Conservation (phyloP, 2,113 vertebrate species). For the Eudyptes chrysolophus region DNA sequence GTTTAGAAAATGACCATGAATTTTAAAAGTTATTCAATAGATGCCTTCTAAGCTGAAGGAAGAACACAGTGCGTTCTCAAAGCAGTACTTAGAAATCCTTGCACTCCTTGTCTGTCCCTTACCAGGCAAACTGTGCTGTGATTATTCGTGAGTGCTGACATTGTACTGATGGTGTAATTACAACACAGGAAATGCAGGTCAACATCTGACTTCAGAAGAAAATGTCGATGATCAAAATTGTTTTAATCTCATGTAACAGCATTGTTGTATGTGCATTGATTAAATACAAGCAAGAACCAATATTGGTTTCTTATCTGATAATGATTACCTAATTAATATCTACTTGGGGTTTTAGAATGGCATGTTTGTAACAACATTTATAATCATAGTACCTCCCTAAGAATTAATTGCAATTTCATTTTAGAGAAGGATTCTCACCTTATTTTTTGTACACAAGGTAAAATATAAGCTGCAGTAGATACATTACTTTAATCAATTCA, state of each 20-base stretch:
- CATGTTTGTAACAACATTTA: neutral
- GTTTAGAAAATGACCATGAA: neutral
- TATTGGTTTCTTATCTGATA: neutral
- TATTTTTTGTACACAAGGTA: neutral
- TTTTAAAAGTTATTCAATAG: neutral
- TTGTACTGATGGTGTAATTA: neutral
- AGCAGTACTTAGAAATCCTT: neutral
- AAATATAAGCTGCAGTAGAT: neutral
- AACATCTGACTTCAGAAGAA: neutral
- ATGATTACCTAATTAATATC: neutral
- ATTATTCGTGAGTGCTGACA: neutral
- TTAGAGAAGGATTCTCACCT: neutral
- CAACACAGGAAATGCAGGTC: neutral
- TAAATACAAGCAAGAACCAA: neutral
- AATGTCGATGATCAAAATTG: neutral
- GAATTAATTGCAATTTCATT: neutral
- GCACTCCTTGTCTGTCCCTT: neutral
- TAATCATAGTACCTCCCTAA: neutral
- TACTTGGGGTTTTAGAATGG: neutral
- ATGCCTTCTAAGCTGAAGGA: neutral
- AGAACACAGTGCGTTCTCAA: neutral
- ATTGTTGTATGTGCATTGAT: neutral
- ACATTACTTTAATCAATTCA: neutral
- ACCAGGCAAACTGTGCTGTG: neutral
- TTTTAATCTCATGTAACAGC: neutral